Percentiles rank a stretch among this genome's conserved stretches.
Evolutionary conservation across 1,140 invertebrate genomes (phyloP).

Genomic region (Asobara japonica): DNA sequence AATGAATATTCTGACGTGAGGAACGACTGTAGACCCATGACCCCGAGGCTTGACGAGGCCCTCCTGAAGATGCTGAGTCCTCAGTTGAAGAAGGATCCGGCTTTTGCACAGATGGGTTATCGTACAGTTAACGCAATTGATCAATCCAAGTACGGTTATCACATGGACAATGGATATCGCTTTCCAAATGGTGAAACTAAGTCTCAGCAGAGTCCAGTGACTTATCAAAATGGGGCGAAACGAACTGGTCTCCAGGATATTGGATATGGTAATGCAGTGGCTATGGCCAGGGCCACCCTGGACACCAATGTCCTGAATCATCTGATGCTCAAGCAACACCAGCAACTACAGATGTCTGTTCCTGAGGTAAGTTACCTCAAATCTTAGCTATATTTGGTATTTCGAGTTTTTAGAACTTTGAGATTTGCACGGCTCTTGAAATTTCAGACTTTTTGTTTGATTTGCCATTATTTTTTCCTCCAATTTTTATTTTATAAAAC

Average conservation of each 20-base stretch:
- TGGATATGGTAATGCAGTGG: constrained; percentile 42
- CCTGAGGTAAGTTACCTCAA: no score
- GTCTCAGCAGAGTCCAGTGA: constrained; percentile 44
- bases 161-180: constrained; percentile 46
- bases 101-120: constrained; percentile 50
- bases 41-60: constrained; percentile 52
- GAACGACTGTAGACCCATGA: constrained; percentile 43
- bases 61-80: constrained; percentile 54
- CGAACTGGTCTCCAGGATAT: constrained; percentile 46
- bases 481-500: no score
- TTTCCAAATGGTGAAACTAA: constrained; percentile 54
- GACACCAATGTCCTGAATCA: constrained; percentile 56
- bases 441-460: no score
- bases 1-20: constrained; percentile 48
- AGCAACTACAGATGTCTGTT: constrained; percentile 43
- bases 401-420: constrained; percentile 45
- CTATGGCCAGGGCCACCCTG: constrained; percentile 42
- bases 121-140: constrained; percentile 36
- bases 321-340: constrained; percentile 50
- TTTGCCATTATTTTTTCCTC: no score
- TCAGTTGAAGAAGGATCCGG: constrained; percentile 42
- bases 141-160: constrained; percentile 57
- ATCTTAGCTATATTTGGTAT: no score
- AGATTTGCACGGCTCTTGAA: no score
- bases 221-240: constrained; percentile 53